Conservation (phyloP, 2,797 vertebrate genomes). For the Sebastes flavidus region DNA sequence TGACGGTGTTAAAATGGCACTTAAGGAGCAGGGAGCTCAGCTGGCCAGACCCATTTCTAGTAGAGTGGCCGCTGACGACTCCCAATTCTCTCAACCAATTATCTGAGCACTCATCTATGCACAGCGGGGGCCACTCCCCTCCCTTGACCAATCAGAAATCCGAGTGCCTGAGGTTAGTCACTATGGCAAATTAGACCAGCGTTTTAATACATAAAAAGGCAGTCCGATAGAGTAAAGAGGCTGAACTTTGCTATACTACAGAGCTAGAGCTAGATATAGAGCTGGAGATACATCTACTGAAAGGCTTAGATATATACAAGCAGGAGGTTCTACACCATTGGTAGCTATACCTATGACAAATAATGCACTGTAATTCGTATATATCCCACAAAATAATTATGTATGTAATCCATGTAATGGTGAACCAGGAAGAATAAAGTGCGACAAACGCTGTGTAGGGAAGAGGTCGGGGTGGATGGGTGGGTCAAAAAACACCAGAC, state of each 20-base stretch:
- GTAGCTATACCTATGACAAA: no score
- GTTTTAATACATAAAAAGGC: conserved; percentile 39
- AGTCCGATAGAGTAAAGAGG: not conserved
- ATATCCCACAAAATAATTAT: no score
- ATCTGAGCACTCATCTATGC: conserved; percentile 78
- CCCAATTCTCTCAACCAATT: conserved; percentile 81
- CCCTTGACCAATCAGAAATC: conserved; percentile 71
- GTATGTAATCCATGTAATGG: no score
- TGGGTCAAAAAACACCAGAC: no score
- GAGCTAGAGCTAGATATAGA: not conserved
- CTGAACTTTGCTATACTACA: conserved; percentile 10
- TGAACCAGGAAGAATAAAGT: no score
- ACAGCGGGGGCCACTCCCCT: conserved; percentile 72
- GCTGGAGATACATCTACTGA: not conserved
- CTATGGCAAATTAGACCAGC: conserved; percentile 50
- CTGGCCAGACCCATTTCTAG: conserved; percentile 75
- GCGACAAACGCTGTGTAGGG: no score
- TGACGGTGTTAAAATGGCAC: conserved; percentile 79
- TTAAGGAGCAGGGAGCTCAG: conserved; percentile 75
- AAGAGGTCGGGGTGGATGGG: no score
- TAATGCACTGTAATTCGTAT: no score
- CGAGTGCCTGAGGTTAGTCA: conserved; percentile 70
- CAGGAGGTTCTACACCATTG: no score
- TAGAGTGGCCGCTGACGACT: conserved; percentile 75
- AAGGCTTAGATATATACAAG: no score